These are phyloP conservation scores for Phyllopteryx taeniolatus DNA, from an alignment of 2,113 vertebrate species.

Conservation along the genomic window DNA sequence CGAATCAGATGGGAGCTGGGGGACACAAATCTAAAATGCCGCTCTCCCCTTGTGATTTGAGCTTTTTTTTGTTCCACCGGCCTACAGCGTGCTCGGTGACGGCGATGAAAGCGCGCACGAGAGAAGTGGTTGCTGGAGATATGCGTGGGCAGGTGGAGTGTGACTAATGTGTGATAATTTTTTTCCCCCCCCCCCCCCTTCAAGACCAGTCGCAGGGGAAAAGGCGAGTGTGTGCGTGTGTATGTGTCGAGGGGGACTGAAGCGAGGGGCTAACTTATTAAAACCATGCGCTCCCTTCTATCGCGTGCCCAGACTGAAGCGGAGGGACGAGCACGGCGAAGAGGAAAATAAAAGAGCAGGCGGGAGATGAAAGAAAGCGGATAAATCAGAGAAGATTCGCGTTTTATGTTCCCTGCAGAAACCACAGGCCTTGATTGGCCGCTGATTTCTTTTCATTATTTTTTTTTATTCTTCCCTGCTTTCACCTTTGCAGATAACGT, in stretches of 20 bases:
- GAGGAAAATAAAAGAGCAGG: slow-evolving; percentile 44
- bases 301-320: slow-evolving; percentile 38
- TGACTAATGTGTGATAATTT: slow-evolving; percentile 63
- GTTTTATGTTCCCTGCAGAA: slow-evolving; percentile 49
- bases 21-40: slow-evolving; percentile 6
- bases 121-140: slow-evolving; percentile 45
- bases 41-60: neutral
- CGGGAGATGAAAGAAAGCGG: slow-evolving; percentile 54
- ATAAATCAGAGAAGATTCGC: slow-evolving; percentile 43
- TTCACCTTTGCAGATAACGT: slow-evolving; percentile 46
- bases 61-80: slow-evolving; percentile 24
- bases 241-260: neutral
- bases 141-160: slow-evolving; percentile 52
- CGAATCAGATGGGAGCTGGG: slow-evolving; percentile 8
- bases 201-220: slow-evolving; percentile 32
- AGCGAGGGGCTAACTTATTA: slow-evolving; percentile 27
- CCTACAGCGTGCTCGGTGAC: slow-evolving; percentile 16
- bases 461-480: neutral
- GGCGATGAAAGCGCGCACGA: slow-evolving; percentile 29
- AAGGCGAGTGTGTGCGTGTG: neutral
- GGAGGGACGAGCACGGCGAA: slow-evolving; percentile 20
- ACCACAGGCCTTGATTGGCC: slow-evolving; percentile 45
- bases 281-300: slow-evolving; percentile 51
- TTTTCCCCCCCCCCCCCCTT: slow-evolving; percentile 13
- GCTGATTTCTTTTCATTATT: slow-evolving; percentile 20